Conservation (phyloP, 2,797 vertebrate species). For the Mycteria americana region DNA sequence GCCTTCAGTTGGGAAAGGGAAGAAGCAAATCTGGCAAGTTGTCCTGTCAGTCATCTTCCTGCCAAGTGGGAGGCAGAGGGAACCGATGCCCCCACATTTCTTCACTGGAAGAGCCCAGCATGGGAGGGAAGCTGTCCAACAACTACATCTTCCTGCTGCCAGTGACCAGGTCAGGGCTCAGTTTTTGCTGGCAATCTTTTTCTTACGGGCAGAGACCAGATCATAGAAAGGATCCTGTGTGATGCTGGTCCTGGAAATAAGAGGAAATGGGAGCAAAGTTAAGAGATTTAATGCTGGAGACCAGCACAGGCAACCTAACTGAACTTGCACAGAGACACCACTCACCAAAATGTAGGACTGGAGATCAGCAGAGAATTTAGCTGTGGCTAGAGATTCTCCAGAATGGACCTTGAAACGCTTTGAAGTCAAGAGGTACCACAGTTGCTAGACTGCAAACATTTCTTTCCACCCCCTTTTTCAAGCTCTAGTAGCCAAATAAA, state of each 20-base stretch:
- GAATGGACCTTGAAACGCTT: neutral
- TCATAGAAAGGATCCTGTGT: constrained; percentile 95
- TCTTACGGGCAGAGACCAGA: constrained; percentile 90
- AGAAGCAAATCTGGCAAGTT: neutral
- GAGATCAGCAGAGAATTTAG: neutral
- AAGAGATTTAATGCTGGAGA: neutral
- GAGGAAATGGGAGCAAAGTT: neutral
- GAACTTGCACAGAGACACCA: neutral
- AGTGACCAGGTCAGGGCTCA: constrained; percentile 14
- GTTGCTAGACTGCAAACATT: neutral
- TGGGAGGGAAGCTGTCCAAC: neutral
- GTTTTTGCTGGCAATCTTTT: constrained; percentile 86
- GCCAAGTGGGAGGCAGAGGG: neutral
- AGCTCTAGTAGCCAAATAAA: neutral
- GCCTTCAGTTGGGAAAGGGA: neutral
- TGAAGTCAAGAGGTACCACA: neutral
- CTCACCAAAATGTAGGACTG: neutral
- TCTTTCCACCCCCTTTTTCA: neutral
- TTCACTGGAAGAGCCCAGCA: neutral
- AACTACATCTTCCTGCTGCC: neutral
- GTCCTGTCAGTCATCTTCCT: neutral
- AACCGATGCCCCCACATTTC: neutral
- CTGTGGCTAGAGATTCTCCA: neutral
- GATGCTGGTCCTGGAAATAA: constrained; percentile 86
- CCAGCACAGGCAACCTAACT: neutral